phyloP scores from a whole-genome alignment of 2,113 vertebrate species.

The Cebidichthys violaceus region DNA sequence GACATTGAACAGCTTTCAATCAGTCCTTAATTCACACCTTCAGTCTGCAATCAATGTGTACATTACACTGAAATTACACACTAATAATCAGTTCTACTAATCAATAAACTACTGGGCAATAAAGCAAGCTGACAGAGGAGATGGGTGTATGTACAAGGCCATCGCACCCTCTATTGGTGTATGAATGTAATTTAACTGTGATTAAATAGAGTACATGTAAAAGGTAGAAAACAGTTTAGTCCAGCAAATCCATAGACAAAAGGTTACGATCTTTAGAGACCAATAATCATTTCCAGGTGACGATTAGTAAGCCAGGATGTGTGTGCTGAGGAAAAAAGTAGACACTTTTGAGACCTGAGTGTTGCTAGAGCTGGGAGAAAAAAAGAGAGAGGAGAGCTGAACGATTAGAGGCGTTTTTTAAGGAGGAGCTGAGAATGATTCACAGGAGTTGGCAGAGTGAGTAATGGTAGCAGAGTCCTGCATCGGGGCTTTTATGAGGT shows the following conservation, averaged over 20 bases:
- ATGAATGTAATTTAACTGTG: neutral
- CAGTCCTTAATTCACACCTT: slow-evolving; percentile 24
- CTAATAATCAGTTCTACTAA: slow-evolving; percentile 36
- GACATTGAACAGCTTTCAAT: slow-evolving; percentile 45
- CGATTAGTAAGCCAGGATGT: neutral
- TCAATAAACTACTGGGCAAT: slow-evolving; percentile 47
- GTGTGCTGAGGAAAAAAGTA: neutral
- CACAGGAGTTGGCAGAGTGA: slow-evolving; percentile 53
- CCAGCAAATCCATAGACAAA: neutral
- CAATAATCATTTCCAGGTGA: neutral
- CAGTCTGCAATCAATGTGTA: slow-evolving; percentile 31
- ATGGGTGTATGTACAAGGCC: neutral
- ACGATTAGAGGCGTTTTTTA: slow-evolving; percentile 16
- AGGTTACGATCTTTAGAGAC: neutral
- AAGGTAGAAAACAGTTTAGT: neutral
- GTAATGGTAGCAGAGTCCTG: slow-evolving; percentile 53
- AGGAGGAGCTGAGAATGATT: slow-evolving; percentile 47
- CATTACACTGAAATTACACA: slow-evolving; percentile 48
- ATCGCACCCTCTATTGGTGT: slow-evolving; percentile 50
- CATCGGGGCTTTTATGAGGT: slow-evolving; percentile 66
- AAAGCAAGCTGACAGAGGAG: neutral
- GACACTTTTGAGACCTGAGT: neutral
- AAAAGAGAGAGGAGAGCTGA: neutral
- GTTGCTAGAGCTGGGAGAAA: neutral
- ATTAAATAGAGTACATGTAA: neutral